These are phyloP conservation scores for Eupithecia vulgata DNA, from an alignment of 2,888 invertebrate genomes.

Conservation along the genomic window DNA sequence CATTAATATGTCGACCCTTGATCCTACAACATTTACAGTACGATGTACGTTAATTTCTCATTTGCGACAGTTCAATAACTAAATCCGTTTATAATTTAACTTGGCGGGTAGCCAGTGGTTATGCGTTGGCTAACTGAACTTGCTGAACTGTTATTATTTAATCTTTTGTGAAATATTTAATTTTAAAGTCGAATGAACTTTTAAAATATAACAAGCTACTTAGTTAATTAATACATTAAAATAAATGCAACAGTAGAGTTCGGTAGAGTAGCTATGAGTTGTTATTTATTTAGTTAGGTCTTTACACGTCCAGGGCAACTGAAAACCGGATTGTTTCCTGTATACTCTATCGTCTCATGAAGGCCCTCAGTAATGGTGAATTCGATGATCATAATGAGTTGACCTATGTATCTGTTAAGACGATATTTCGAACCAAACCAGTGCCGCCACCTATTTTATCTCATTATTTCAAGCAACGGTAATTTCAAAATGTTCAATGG, in stretches of 20 bases:
- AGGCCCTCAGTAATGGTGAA: neutral
- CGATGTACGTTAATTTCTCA: constrained; percentile 45
- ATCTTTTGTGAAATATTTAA: neutral
- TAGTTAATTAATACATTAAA: too few species aligned
- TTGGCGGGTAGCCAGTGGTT: constrained; percentile 52
- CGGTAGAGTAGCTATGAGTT: neutral
- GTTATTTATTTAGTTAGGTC: neutral
- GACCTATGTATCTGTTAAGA: neutral
- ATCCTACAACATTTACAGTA: constrained; percentile 35
- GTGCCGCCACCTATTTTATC: too few species aligned
- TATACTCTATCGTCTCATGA: neutral
- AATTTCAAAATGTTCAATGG: too few species aligned
- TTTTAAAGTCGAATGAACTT: neutral
- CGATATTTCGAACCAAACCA: too few species aligned
- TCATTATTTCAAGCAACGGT: too few species aligned
- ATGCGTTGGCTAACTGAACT: constrained; percentile 43
- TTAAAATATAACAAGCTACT: neutral
- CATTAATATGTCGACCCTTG: too few species aligned
- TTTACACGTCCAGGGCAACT: too few species aligned
- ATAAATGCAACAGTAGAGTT: neutral
- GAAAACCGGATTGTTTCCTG: neutral
- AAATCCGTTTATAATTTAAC: constrained; percentile 46
- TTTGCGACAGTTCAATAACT: constrained; percentile 48
- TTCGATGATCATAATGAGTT: neutral
- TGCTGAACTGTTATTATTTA: constrained; percentile 45